Base-by-base conservation (phyloP, 1,140 invertebrate genomes). In the Globodera rostochiensis region DNA sequence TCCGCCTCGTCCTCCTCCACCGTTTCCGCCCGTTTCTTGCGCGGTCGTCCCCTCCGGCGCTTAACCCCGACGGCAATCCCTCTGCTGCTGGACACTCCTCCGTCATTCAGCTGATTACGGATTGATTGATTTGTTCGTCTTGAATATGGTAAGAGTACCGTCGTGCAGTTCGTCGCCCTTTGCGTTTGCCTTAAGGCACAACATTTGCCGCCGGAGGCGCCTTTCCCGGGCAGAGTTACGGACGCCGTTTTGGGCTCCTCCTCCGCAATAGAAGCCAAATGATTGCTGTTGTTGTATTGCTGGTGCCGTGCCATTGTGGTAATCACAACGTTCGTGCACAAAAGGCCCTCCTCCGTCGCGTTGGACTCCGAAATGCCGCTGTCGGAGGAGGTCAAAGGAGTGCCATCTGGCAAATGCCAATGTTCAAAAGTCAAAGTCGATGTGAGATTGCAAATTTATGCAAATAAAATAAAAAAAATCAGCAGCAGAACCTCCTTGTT, bases 281-380 rank as follows among this genome's bases (percentile, higher is more conserved):
- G 25, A 11, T 57, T 79, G 64, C 36, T 36, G 64, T 36, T n/a
- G 11, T 74, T n/a, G 7, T 50, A 15, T 19, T 36, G 64, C 19
- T 69, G 64, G 11, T 19, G 25, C 67, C 21, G 69, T 69, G 69
- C 21, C 50, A 46, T 79, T 67, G 77, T 71, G 45, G 36, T 57
- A 15, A 66, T 15, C 57, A 64, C 57, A 64, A 64, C 49, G 21
- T 75, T 75, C 15, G 49, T 60, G 64, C 71, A 53, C 71, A 73
- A 73, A 36, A 47, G 67, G 21, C 50, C 21, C 21, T 73, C 73
- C 73, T 81, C 80, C 47, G 64, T 47, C 49, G 69, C 74, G 53
- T 80, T 80, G 57, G 80, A 81, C 66, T 81, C 80, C 46, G 77
- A 78, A 67, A 81, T 69, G 21, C 80, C 80, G 60, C 80, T 81